Conservation (phyloP, 2,797 vertebrate species). For the Erethizon dorsatum region DNA sequence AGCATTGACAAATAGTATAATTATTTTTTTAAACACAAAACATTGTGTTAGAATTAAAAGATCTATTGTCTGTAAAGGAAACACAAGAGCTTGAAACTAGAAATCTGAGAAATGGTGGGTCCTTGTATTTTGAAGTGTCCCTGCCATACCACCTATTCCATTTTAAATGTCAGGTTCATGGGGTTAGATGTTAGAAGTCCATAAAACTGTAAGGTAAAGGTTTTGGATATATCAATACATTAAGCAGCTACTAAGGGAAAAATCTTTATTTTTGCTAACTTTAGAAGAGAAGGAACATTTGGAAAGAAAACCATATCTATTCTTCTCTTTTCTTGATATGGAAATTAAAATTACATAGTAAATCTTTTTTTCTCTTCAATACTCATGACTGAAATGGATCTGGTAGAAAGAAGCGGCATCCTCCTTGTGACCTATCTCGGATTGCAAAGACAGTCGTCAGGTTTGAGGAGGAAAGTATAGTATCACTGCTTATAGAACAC, state of each 20-base stretch:
- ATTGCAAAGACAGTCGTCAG: constrained; percentile 53
- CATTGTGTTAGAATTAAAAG: constrained; percentile 52
- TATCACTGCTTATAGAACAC: neutral
- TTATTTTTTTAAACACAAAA: constrained; percentile 59
- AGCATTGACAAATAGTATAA: constrained; percentile 69
- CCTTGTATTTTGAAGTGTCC: neutral
- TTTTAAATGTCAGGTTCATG: constrained; percentile 53
- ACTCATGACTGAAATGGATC: constrained; percentile 3
- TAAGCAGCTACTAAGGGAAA: constrained; percentile 15
- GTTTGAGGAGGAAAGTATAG: constrained; percentile 74
- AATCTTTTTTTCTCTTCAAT: constrained; percentile 59
- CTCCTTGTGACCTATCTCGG: constrained; percentile 56
- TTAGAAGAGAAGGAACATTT: constrained; percentile 35
- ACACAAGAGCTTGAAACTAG: constrained; percentile 33
- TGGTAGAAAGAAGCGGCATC: constrained; percentile 48
- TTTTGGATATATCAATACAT: constrained; percentile 54
- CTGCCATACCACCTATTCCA: constrained; percentile 3
- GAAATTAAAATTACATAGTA: constrained; percentile 19
- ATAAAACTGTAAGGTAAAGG: constrained; percentile 60
- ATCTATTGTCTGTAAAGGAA: constrained; percentile 27
- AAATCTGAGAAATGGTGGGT: neutral
- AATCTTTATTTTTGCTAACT: constrained; percentile 54
- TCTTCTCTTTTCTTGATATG: constrained; percentile 42
- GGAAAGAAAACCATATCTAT: constrained; percentile 54
- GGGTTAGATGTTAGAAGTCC: constrained; percentile 60